These are phyloP conservation scores for Listronotus oregonensis DNA, from an alignment of 1,140 invertebrate genomes.

Conservation along the genomic window DNA sequence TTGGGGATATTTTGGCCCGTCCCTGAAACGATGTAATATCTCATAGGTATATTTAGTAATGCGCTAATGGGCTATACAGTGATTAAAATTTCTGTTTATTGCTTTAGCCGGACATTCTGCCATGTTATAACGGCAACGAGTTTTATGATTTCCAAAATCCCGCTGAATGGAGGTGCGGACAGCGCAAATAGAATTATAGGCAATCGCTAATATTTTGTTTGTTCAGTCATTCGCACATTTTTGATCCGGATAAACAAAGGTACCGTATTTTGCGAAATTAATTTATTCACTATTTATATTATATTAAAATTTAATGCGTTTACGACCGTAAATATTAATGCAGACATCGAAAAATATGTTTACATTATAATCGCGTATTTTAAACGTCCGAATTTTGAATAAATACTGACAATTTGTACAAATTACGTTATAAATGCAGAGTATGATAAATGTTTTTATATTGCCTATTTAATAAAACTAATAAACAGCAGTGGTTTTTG, in stretches of 20 bases:
- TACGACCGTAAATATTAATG: conserved; percentile 40
- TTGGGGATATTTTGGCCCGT: neutral
- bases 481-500: too few relatives aligned
- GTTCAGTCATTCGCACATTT: conserved; percentile 53
- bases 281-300: conserved; percentile 41
- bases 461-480: too few relatives aligned
- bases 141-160: conserved; percentile 50
- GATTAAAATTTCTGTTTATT: conserved; percentile 57
- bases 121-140: conserved; percentile 45
- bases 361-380: conserved; percentile 35
- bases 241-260: conserved; percentile 53
- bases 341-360: conserved; percentile 38
- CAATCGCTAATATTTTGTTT: conserved; percentile 54
- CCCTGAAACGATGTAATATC: conserved; percentile 38
- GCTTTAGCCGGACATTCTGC: conserved; percentile 46
- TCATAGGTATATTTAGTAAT: conserved; percentile 53
- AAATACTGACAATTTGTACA: conserved; percentile 33
- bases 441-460: conserved; percentile 27
- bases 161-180: conserved; percentile 49
- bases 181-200: conserved; percentile 54
- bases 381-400: conserved; percentile 15
- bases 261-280: conserved; percentile 49
- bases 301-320: conserved; percentile 39
- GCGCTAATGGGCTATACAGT: conserved; percentile 54
- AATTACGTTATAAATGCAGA: conserved; percentile 27